Evolutionary conservation across 2,888 invertebrate genomes (phyloP), one percentile per base, ranked within the genome.

Genomic region (Hyposoter dolosus): DNA sequence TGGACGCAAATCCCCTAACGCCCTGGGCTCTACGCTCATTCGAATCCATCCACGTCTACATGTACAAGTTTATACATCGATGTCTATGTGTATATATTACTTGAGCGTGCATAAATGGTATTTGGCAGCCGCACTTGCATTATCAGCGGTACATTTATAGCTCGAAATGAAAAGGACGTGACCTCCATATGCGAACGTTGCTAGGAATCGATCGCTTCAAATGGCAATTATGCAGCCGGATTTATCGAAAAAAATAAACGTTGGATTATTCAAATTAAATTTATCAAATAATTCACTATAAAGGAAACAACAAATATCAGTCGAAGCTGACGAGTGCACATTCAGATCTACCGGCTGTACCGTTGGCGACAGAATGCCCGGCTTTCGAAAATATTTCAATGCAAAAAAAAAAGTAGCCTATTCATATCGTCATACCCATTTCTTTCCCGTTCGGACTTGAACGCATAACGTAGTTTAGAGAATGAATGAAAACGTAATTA

Each of bases 1-100:
- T 90, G 91, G 83, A 83, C 81, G 74, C 86, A 78, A 86, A 86
- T 83, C 83, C 82, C 81, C 68, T 63, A 68, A 45, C 74, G 81
- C 68, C 74, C 53, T 45, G 53, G 63, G 74, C 68, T 68, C 17
- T 53, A 50, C 72, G 81, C 83, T 83, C 23, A 78, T 74, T 68
- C 77, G 56, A 68, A 50, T 77, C 66, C 65, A 53, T 75, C 84
- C 60, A 19, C 32, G 35, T 69, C 56, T 75, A 71, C 66, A 68
- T 47, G 47, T 69, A 75, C 63, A 68, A 32, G 63, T 68, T 66
- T 40, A 75, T 66, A 47, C 35, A 40, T 17, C 32, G 35, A 50
- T 40, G 23, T 17, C 2, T 45, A 15, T 32, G 17, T n/a, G 32
- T 63, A n/a, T n/a, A 23, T 35, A 60, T 40, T 78, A 69, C 15